Base-by-base conservation (phyloP, 1,140 invertebrate genomes). In the Sarcophaga peregrina region DNA sequence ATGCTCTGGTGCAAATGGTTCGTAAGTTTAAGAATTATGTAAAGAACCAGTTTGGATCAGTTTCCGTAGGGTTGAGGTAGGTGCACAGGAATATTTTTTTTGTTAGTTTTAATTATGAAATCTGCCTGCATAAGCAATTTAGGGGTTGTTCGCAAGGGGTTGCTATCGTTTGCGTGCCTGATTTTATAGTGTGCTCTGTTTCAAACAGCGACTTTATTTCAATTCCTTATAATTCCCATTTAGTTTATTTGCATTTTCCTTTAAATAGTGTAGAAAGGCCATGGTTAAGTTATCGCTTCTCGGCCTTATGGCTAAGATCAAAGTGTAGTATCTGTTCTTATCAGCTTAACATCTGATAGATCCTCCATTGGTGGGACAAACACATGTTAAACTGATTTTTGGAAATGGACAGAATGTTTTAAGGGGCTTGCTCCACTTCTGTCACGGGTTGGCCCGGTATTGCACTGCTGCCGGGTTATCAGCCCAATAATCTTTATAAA, bases 321-420 rank as follows among this genome's bases (percentile, higher is more conserved):
- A 91, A 92, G 91, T 91, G 91, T 91, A 91, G 91, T 91, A 91
- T 93, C 92, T 93, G 92, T 93, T 93, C 92, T 93, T 93, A 93
- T 93, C 92, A 92, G 93, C 92, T 93, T 93, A 93, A 92, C 92
- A 92, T 93, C 92, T 93, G 92, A 92, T 93, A 93, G 91, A 90
- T 90, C 89, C 87, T 88, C 88, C 90, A 93, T 91, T 84, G 91
- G 88, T 90, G 87, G n/a, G n/a, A n/a, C n/a, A n/a, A n/a, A n/a
- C n/a, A n/a, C n/a, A n/a, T n/a, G n/a, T n/a, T n/a, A n/a, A n/a
- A n/a, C n/a, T n/a, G n/a, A n/a, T n/a, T n/a, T n/a, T 92, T 92
- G 25, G 91, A 85, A 89, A 37, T 48, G 17, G 74, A 76, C 74
- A 46, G 74, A 76, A 76, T 68, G 74, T 86, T 81, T 87, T 52